These are phyloP conservation scores for Notiomystis cincta DNA, from an alignment of 2,113 vertebrate genomes.

Conservation along the genomic window DNA sequence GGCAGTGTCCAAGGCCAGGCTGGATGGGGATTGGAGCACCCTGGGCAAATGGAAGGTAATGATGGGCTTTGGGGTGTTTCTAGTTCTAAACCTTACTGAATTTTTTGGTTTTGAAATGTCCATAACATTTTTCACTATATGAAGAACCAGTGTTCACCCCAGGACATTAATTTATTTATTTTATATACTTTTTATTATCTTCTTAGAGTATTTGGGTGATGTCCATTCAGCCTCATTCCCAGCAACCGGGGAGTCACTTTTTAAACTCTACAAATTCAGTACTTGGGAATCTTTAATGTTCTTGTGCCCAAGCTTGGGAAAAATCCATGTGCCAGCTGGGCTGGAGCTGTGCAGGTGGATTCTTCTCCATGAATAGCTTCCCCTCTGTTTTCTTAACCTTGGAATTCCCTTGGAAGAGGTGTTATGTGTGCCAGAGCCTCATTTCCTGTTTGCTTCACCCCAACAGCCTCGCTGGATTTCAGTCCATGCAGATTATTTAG, in stretches of 20 bases:
- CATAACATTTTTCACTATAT: neutral
- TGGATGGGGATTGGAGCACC: accelerated
- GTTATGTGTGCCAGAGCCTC: neutral
- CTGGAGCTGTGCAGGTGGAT: neutral
- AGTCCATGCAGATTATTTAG: neutral
- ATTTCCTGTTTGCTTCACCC: neutral
- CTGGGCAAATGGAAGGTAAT: neutral
- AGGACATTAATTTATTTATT: accelerated
- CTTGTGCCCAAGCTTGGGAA: neutral
- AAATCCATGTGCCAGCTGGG: neutral
- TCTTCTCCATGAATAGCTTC: neutral
- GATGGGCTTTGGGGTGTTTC: neutral
- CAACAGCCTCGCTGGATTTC: neutral
- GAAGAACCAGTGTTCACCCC: neutral
- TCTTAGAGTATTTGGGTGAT: neutral
- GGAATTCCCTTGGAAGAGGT: neutral
- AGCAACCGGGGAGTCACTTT: neutral
- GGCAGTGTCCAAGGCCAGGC: accelerated
- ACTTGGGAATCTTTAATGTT: neutral
- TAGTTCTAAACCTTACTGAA: neutral
- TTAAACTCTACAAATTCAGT: neutral
- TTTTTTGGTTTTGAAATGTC: neutral
- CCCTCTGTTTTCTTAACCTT: neutral
- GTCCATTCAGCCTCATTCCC: neutral
- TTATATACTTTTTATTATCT: neutral